Percentiles rank a stretch among this genome's conserved stretches.
phyloP scores from a whole-genome alignment of 2,113 vertebrate genomes.

The Phoxinus phoxinus region DNA sequence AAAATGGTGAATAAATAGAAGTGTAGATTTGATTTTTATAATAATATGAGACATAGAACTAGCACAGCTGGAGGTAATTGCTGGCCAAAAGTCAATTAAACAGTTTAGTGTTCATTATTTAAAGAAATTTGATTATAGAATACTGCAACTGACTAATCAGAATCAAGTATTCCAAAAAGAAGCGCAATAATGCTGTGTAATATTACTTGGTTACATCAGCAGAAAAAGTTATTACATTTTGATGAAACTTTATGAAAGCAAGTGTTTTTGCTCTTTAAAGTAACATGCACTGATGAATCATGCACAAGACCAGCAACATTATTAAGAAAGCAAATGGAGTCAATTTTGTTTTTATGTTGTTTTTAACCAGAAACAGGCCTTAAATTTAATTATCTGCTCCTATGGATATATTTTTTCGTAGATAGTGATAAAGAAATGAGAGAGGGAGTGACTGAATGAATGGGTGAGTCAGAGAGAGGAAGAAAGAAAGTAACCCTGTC shows the following conservation, averaged over 20 bases:
- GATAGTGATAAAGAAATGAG: slow-evolving; percentile 3
- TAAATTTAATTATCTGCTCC: not conserved
- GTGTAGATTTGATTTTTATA: not conserved
- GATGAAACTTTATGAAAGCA: slow-evolving; percentile 17
- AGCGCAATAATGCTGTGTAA: not conserved
- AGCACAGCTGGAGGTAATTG: not conserved
- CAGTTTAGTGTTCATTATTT: not conserved
- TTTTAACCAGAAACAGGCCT: not conserved
- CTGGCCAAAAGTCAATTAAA: not conserved
- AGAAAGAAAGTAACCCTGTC: slow-evolving; percentile 20
- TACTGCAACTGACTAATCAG: not conserved
- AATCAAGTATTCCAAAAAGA: not conserved
- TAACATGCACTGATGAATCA: not conserved
- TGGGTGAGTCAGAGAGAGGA: slow-evolving; percentile 1
- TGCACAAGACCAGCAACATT: not conserved
- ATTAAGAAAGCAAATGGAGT: slow-evolving; percentile 9
- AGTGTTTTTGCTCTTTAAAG: not conserved
- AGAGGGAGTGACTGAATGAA: not conserved
- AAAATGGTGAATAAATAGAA: not conserved
- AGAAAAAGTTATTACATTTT: slow-evolving; percentile 19
- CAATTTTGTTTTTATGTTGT: not conserved
- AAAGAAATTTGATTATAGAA: not conserved
- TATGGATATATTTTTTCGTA: not conserved
- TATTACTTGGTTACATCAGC: slow-evolving; percentile 7
- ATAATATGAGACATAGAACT: not conserved